Conservation (phyloP, 2,113 vertebrate genomes). For the Cephalopterus ornatus region DNA sequence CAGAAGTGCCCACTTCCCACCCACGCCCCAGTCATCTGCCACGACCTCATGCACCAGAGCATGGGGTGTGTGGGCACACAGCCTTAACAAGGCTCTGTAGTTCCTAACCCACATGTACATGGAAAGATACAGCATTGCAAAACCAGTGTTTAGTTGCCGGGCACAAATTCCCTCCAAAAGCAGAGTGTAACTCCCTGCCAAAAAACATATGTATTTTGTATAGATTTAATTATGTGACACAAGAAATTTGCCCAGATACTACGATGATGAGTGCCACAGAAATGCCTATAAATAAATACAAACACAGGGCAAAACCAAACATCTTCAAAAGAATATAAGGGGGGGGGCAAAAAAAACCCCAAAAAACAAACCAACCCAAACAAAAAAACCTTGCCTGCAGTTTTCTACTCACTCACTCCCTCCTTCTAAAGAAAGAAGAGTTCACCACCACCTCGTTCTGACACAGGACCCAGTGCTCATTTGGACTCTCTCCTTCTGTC, state of each 20-base stretch:
- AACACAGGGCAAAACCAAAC: neutral
- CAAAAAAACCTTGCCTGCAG: neutral
- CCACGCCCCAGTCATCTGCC: fast-evolving
- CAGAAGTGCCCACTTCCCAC: neutral
- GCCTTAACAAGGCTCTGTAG: neutral
- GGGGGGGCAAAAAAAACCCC: neutral
- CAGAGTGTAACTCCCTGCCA: slow-evolving; percentile 36
- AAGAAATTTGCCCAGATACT: slow-evolving; percentile 19
- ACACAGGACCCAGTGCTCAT: neutral
- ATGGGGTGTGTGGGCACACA: neutral
- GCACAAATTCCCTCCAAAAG: slow-evolving; percentile 58
- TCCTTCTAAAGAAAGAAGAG: neutral
- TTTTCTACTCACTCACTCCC: neutral
- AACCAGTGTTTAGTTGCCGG: slow-evolving; percentile 42
- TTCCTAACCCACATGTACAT: neutral
- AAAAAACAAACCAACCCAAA: neutral
- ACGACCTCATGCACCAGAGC: fast-evolving
- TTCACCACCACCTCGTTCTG: neutral
- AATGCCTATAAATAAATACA: slow-evolving; percentile 35
- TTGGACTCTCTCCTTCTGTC: neutral
- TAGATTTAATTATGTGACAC: slow-evolving; percentile 48
- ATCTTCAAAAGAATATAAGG: neutral
- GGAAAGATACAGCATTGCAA: neutral
- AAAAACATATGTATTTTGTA: slow-evolving; percentile 67
- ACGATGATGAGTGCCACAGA: neutral